These are phyloP conservation scores for Columba livia DNA, from an alignment of 2,113 vertebrate genomes.

Conservation along the genomic window DNA sequence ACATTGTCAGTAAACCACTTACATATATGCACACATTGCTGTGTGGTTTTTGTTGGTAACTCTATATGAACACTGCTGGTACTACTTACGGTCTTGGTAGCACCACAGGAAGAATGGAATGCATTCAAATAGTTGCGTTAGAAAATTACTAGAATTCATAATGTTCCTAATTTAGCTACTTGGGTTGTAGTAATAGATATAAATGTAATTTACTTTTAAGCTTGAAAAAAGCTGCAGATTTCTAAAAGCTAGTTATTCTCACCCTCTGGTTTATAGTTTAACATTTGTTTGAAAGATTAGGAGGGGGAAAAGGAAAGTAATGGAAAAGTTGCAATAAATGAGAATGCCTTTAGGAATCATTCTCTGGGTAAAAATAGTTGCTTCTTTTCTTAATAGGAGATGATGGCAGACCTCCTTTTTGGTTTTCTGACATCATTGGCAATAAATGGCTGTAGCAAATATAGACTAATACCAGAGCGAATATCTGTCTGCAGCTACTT, in stretches of 20 bases:
- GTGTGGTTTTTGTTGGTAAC: neutral
- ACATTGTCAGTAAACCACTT: neutral
- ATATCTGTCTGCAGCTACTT: neutral
- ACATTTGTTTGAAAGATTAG: neutral
- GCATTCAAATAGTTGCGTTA: neutral
- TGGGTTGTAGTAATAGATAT: neutral
- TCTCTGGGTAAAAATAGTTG: neutral
- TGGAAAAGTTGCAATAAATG: neutral
- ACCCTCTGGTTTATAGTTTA: neutral
- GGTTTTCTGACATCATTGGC: neutral
- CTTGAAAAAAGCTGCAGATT: neutral
- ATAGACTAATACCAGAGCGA: neutral
- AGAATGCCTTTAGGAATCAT: neutral
- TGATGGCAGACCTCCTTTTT: neutral
- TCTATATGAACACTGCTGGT: neutral
- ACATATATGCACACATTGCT: accelerated
- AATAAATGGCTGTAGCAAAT: neutral
- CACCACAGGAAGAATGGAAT: neutral
- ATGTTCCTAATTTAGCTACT: neutral
- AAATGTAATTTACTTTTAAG: neutral
- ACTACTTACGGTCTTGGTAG: neutral
- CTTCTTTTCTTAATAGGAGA: neutral
- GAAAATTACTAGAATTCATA: neutral
- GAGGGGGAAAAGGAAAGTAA: neutral
- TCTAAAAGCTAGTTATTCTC: neutral